Evolutionary conservation across 2,797 vertebrate genomes (phyloP).

Genomic region (Caiman crocodilus): DNA sequence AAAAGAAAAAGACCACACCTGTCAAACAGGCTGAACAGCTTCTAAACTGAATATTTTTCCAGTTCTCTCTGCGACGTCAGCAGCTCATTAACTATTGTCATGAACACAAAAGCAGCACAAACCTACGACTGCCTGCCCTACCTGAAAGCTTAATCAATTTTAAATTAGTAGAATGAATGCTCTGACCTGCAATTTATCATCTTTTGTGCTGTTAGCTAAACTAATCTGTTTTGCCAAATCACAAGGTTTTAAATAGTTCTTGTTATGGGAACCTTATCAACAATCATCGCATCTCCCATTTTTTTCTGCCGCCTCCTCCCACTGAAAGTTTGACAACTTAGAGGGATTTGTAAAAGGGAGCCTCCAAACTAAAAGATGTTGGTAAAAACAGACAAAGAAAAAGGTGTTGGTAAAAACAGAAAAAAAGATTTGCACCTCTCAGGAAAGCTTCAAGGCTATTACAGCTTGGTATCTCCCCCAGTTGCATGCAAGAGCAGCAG

Average conservation of each 20-base stretch:
- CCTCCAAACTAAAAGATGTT: too few species aligned
- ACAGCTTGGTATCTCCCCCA: too few species aligned
- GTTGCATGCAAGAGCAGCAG: neutral
- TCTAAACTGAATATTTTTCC: neutral
- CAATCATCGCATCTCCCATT: slow-evolving; percentile 3
- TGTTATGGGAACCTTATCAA: slow-evolving; percentile 38
- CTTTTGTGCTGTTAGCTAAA: slow-evolving; percentile 66
- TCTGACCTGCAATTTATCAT: slow-evolving; percentile 46
- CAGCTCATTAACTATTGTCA: neutral
- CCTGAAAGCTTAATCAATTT: neutral
- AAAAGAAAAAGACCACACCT: neutral
- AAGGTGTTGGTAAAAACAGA: neutral
- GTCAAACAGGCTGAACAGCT: too few species aligned
- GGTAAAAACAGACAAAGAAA: neutral
- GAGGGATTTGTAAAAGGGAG: too few species aligned
- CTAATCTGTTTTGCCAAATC: slow-evolving; percentile 33
- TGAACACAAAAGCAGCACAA: slow-evolving; percentile 47
- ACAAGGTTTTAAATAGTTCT: slow-evolving; percentile 50
- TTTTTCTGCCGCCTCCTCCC: neutral
- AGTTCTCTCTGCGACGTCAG: neutral
- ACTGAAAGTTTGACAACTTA: too few species aligned
- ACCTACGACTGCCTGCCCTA: slow-evolving; percentile 60
- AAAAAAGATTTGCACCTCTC: neutral
- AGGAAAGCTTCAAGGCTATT: neutral
- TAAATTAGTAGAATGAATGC: slow-evolving; percentile 42